Conservation (phyloP, 2,888 invertebrate genomes). For the Cinara cedri region DNA sequence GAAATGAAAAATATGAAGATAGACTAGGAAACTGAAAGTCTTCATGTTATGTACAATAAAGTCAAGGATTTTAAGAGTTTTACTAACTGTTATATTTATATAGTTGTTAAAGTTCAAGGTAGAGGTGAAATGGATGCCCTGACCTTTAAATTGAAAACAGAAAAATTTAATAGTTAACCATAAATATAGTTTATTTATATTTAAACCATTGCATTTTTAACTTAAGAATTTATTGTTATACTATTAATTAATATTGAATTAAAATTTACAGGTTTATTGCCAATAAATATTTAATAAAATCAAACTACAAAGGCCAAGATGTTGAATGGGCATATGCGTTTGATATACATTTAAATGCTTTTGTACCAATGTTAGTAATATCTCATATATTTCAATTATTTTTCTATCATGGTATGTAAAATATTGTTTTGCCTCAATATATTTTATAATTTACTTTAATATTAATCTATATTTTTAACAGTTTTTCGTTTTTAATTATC, state of each 20-base stretch:
- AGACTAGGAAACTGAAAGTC: too few species aligned
- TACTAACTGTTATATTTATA: too few species aligned
- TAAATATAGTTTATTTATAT: too few species aligned
- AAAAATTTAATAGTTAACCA: too few species aligned
- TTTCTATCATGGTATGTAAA: slow-evolving; percentile 77
- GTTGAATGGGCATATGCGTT: slow-evolving; percentile 99
- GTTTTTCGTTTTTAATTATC: background rate
- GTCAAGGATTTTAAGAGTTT: too few species aligned
- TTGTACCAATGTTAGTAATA: slow-evolving; percentile 93
- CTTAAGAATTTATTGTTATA: too few species aligned
- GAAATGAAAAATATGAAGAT: too few species aligned
- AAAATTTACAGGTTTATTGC: slow-evolving; percentile 64
- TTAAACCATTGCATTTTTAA: background rate
- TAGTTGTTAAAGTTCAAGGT: too few species aligned
- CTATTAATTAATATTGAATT: slow-evolving; percentile 31
- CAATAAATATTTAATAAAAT: slow-evolving; percentile 77
- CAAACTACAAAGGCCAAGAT: slow-evolving; percentile 72
- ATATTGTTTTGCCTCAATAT: background rate
- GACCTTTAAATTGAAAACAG: too few species aligned
- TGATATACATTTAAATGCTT: slow-evolving; percentile 97
- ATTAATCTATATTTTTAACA: background rate
- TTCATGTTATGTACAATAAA: too few species aligned
- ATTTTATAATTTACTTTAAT: background rate
- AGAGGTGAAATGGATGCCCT: too few species aligned
- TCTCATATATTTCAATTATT: slow-evolving; percentile 91